Base-by-base conservation (phyloP, 2,888 invertebrate genomes). In the Axea sp. region DNA sequence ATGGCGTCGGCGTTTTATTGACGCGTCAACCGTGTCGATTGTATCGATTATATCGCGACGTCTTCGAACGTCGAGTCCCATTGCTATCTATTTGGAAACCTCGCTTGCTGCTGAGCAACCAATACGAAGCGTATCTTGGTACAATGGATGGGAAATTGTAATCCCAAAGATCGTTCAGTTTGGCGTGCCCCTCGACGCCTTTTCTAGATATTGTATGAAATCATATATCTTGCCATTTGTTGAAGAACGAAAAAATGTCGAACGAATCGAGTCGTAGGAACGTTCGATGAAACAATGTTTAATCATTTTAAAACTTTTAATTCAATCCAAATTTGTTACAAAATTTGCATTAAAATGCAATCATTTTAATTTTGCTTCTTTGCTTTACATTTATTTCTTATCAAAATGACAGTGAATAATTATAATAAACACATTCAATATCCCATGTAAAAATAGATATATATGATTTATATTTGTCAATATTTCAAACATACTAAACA, bases 141-240 rank as follows among this genome's bases (percentile, higher is more conserved):
- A 62, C 71, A 71, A 71, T 71, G 39, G 55, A 14, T 11, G 30
- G 49, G 60, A 43, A 59, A 59, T 43, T 33, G 39, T 15, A 57
- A 28, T 33, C n/a, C 24, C 33, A 17, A 41, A 31, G 31, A 53
- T 53, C 60, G 69, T 60, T 69, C 43, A 3, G 17, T 43, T 64
- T 26, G 24, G 31, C 19, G 37, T 62, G 14, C 33, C 57, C 24
- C 19, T 67, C 47, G 47, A 57, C 19, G 43, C 14, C 57, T 57
- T 57, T 57, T 41, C 24, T 57, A 19, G 37, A 31, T 31, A 31
- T 22, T 33, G 3, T 7, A 26, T 15, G 47, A 26, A 55, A 55
- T 55, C 45, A 55, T 55, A n/a, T n/a, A n/a, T n/a, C n/a, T n/a
- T n/a, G n/a, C 47, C 47, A 49, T n/a, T n/a, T 30, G 9, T 24